Conservation (phyloP, 2,113 vertebrate species). For the Tretioscincus oriximinensis region DNA sequence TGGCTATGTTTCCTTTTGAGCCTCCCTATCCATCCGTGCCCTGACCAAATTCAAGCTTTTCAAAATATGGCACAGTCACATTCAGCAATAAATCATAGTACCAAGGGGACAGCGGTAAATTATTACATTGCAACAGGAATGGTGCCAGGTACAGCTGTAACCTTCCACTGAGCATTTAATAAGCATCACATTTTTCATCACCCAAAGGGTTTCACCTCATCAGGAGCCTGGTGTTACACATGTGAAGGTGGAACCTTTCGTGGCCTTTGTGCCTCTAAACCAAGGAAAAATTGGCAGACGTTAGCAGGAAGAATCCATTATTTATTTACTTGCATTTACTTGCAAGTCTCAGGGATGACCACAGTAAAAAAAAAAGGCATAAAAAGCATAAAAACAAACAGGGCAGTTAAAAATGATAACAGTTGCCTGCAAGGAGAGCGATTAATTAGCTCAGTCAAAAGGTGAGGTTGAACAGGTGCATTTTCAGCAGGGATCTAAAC, state of each 20-base stretch:
- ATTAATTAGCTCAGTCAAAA: too few species aligned
- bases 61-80: conserved; percentile 39
- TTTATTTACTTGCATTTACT: too few species aligned
- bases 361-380: too few species aligned
- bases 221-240: not conserved
- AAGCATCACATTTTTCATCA: not conserved
- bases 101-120: accelerated
- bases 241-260: not conserved
- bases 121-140: conserved; percentile 16
- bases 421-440: too few species aligned
- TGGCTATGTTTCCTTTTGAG: conserved; percentile 46
- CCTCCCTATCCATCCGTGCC: conserved; percentile 30
- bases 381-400: too few species aligned
- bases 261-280: not conserved
- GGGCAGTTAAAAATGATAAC: too few species aligned
- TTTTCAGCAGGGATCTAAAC: too few species aligned
- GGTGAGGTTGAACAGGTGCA: too few species aligned
- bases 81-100: conserved; percentile 44
- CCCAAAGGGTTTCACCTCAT: not conserved
- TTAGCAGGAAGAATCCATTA: not conserved
- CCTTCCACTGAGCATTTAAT: not conserved
- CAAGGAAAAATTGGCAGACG: not conserved
- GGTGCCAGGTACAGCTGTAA: not conserved
- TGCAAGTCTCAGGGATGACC: too few species aligned
- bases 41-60: conserved; percentile 39